Conservation (phyloP, 1,140 invertebrate species). For the Lineus longissimus region DNA sequence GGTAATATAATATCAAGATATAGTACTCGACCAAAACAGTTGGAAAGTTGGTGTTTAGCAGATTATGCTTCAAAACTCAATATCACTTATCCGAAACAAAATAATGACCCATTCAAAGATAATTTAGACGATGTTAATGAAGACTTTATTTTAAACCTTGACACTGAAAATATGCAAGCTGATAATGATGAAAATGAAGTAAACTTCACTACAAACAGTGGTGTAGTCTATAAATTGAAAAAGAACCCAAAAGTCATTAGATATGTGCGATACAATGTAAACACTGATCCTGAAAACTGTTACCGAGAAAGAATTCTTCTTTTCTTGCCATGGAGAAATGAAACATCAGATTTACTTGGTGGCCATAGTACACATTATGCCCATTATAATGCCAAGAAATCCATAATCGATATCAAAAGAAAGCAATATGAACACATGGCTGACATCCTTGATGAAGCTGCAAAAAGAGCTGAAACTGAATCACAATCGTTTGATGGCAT, state of each 20-base stretch:
- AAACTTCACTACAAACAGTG: too few relatives aligned
- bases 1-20: neutral
- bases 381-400: neutral
- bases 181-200: too few relatives aligned
- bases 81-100: constrained; percentile 1
- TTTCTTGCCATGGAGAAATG: neutral
- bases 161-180: too few relatives aligned
- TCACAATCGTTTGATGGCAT: neutral
- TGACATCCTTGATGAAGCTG: neutral
- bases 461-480: neutral
- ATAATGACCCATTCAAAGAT: neutral
- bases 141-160: too few relatives aligned
- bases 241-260: neutral
- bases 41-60: constrained; percentile 1
- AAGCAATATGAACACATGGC: constrained; percentile 3
- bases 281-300: neutral
- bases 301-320: neutral
- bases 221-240: neutral
- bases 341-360: neutral
- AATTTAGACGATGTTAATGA: too few relatives aligned
- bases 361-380: too few relatives aligned
- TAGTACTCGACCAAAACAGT: neutral
- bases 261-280: neutral
- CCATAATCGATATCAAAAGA: constrained; percentile 17
- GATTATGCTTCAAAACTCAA: constrained; percentile 5